These are phyloP conservation scores for Rhogogaster chlorosoma DNA, from an alignment of 2,888 invertebrate genomes.

Conservation along the genomic window DNA sequence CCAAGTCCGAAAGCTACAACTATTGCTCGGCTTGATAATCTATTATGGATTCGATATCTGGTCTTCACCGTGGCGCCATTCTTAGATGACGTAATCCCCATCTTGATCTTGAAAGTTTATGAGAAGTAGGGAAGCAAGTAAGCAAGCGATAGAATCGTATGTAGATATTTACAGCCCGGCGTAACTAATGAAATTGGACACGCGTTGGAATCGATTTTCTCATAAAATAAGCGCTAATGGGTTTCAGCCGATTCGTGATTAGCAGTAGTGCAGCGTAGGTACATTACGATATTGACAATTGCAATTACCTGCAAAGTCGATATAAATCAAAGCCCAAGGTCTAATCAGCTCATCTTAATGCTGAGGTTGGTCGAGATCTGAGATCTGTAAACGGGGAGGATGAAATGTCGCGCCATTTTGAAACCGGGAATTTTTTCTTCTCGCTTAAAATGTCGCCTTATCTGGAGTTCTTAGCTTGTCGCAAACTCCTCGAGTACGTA, in stretches of 20 bases:
- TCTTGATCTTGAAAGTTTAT: background rate
- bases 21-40: background rate
- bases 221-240: conserved; percentile 61
- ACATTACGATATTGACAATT: conserved; percentile 57
- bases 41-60: background rate
- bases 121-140: background rate
- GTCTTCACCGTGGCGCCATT: conserved; percentile 9
- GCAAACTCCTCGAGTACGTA: background rate
- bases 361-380: background rate
- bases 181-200: conserved; percentile 42
- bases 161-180: background rate
- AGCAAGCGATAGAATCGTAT: background rate
- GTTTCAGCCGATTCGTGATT: conserved; percentile 63
- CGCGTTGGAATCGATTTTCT: conserved; percentile 63
- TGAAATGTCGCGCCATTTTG: background rate
- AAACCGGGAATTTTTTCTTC: background rate
- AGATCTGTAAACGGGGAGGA: background rate
- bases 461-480: background rate
- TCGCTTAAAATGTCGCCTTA: background rate
- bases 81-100: background rate
- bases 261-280: background rate
- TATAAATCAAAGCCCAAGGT: conserved; percentile 58
- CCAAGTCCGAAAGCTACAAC: background rate
- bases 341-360: background rate
- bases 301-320: conserved; percentile 69